Evolutionary conservation across 2,888 invertebrate species (phyloP), one percentile per base, ranked within the genome.

Genomic region (Coenonympha glycerion): DNA sequence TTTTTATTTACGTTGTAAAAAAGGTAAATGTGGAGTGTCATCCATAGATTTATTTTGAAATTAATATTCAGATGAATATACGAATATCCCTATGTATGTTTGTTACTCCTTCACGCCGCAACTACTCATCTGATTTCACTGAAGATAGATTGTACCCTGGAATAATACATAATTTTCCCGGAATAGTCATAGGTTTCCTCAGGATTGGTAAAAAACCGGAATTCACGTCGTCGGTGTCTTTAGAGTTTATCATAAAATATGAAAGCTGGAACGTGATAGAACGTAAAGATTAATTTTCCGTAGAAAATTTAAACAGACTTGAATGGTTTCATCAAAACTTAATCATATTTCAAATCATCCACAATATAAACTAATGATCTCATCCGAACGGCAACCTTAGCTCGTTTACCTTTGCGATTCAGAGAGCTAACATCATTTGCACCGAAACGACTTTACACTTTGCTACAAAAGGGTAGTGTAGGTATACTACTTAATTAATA

Each of bases 341-440:
- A 39, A 49, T 39, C 52, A 48, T 52, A 52, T 48, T 52, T 44
- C 39, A 37, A 48, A 52, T 39, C 37, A 15, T 48, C 39, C 39
- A 28, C 41, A 28, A 41, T 41, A 40, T 40, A 36, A 36, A 36
- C 22, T 39, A 39, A 39, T 39, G 22, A 22, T 39, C 59, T 24
- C 40, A 36, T 31, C 30, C 28, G 42, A 21, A 30, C 24, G 36
- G 49, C 68, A 77, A 77, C 79, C 74, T 68, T 68, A 60, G 62
- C 66, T 65, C 62, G 58, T 73, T 76, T 77, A 66, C 66, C 62
- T 69, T 69, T 53, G 22, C 39, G 42, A 47, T 69, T 53, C 22
- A 33, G 42, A 47, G 50, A 76, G 75, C 68, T 70, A 64, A 63
- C 66, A 70, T 70, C 72, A 71, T 81, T 81, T 75, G 68, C 68